Evolutionary conservation across 2,888 invertebrate species (phyloP), one percentile per base, ranked within the genome.

Genomic region (Amphiduros pacificus): DNA sequence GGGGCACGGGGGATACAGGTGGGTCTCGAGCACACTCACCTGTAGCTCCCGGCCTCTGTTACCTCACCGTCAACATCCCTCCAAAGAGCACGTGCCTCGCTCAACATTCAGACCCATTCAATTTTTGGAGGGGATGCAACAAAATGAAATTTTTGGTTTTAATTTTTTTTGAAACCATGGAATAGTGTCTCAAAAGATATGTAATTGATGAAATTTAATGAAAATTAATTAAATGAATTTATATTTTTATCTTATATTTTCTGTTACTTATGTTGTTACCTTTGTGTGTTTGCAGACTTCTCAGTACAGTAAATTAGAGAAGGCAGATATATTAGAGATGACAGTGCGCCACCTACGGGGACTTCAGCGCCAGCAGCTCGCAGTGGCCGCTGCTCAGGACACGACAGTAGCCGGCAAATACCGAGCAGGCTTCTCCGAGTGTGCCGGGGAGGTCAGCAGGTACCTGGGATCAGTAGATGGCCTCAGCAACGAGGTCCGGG

Each of bases 341-440:
- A 61, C 61, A 14, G 61, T 61, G 29, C 56, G 40, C 27, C 61
- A 61, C 29, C 17, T 61, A 9, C 49, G 57, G 5, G 40, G 51
- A 28, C 31, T 56, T 17, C 61, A 61, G 44, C 56, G 54, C 28
- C 53, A 41, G n/a, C 60, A 60, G 44, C 32, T 53, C 20, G 40
- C 51, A 52, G 57, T 32, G 17, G 62, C 62, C 31, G 51, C 55
- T 31, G 17, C 50, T n/a, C 53, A 65, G 52, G 74, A 75, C 60
- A 69, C 75, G 1, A 66, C 67, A 4, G 73, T 75, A 4, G 69
- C 71, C 24, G 36, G 40, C 3, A 55, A 53, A 26, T 78, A 76
- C 70, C 67, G 72, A 14, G 71, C 74, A 2, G 79, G 79, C 41
- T 78, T 77, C 70, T 71, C 68, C 58, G 78, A 79, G 55, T 80